phyloP scores from a whole-genome alignment of 1,140 invertebrate species.

The Ladona fulva region DNA sequence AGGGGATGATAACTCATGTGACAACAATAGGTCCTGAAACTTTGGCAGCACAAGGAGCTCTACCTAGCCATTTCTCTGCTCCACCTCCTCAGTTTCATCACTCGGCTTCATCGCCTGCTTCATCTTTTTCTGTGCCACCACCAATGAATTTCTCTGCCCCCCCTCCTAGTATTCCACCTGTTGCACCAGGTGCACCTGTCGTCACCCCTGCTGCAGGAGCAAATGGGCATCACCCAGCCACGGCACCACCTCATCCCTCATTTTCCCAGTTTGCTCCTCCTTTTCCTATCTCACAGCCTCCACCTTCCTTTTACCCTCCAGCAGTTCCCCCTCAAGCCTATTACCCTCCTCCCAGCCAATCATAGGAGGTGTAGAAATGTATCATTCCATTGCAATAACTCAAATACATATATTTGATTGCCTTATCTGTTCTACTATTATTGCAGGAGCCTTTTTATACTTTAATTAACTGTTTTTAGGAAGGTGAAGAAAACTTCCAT shows the following conservation, averaged over 20 bases:
- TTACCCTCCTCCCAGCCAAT: neutral
- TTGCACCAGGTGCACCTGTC: neutral
- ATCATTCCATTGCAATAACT: no score
- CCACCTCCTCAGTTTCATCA: neutral
- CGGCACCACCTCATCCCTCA: neutral
- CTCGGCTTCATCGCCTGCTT: neutral
- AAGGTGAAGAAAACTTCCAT: no score
- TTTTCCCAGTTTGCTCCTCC: neutral
- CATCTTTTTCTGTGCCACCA: neutral
- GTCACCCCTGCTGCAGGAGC: neutral
- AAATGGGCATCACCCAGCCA: neutral
- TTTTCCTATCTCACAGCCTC: neutral
- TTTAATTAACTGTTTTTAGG: no score
- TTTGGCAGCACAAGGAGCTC: neutral
- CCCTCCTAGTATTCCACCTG: neutral
- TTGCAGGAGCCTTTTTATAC: no score
- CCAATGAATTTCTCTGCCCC: neutral
- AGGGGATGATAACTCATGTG: neutral
- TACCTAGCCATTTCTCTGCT: neutral
- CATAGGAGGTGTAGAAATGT: neutral
- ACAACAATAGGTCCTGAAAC: neutral
- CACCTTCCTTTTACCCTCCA: neutral
- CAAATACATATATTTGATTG: no score
- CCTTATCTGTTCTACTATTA: no score
- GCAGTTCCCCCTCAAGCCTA: neutral